These are phyloP conservation scores for Cephalopterus ornatus DNA, from an alignment of 2,113 vertebrate genomes.

Conservation along the genomic window DNA sequence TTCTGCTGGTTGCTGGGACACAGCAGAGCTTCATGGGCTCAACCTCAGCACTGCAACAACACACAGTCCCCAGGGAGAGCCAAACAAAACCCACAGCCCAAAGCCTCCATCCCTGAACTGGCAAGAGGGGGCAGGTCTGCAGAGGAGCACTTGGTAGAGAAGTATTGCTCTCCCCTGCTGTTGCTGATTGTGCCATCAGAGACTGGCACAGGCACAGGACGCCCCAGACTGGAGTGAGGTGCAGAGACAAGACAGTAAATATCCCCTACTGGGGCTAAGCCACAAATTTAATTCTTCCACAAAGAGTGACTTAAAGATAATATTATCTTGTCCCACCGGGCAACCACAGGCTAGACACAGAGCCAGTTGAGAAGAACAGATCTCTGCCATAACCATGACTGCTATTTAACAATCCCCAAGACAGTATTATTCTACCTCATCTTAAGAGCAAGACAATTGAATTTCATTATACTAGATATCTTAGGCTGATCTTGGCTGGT, in stretches of 20 bases:
- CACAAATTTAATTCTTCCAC: not conserved
- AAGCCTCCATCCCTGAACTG: accelerated
- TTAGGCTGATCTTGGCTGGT: not conserved
- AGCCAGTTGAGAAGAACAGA: not conserved
- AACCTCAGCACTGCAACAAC: not conserved
- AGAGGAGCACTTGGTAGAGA: not conserved
- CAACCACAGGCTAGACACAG: not conserved
- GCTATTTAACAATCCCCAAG: not conserved
- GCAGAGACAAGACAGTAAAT: not conserved
- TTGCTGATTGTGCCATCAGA: not conserved
- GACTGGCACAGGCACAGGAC: not conserved
- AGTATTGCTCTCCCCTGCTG: accelerated
- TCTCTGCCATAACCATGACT: not conserved
- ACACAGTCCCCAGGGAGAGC: accelerated
- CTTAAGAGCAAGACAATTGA: not conserved
- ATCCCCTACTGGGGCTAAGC: not conserved
- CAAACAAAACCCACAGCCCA: accelerated
- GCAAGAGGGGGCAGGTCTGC: not conserved
- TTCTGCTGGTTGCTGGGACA: not conserved
- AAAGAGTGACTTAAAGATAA: not conserved
- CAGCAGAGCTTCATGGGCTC: not conserved
- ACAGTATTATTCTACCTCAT: not conserved
- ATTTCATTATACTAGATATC: not conserved
- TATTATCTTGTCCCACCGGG: not conserved
- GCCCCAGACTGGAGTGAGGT: accelerated